phyloP scores from a whole-genome alignment of 2,888 invertebrate species.

The Acleris holmiana region DNA sequence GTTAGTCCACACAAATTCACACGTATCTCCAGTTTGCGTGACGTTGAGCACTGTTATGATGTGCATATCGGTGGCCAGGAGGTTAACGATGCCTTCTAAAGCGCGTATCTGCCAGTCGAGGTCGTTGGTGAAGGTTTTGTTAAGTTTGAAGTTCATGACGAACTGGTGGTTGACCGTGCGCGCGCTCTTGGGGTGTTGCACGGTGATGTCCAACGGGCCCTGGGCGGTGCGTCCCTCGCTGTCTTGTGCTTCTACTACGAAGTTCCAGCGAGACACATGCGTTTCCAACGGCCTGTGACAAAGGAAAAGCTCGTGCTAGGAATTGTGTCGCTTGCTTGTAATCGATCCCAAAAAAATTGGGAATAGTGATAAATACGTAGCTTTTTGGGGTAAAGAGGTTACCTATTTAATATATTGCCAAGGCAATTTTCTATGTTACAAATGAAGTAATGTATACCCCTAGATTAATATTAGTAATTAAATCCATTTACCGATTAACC shows the following conservation, averaged over 20 bases:
- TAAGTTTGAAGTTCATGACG: conserved; percentile 85
- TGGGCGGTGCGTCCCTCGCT: conserved; percentile 88
- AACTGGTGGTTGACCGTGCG: conserved; percentile 93
- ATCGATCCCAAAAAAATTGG: too few relatives aligned
- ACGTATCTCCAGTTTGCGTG: conserved; percentile 84
- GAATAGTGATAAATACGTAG: too few relatives aligned
- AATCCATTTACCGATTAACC: too few relatives aligned
- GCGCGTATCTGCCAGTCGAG: conserved; percentile 92
- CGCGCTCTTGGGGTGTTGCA: conserved; percentile 92
- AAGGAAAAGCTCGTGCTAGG: background rate
- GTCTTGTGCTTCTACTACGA: conserved; percentile 92
- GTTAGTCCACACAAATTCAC: conserved; percentile 93
- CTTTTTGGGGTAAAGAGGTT: too few relatives aligned
- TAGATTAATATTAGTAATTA: too few relatives aligned
- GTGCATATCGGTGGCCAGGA: conserved; percentile 85
- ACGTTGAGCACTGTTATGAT: conserved; percentile 89
- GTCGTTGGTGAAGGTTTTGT: conserved; percentile 82
- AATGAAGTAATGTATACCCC: too few relatives aligned
- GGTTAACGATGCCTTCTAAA: conserved; percentile 81
- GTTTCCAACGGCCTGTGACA: conserved; percentile 89
- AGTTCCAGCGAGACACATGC: conserved; percentile 92
- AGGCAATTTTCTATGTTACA: too few relatives aligned
- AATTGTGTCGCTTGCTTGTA: background rate
- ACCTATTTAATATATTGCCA: too few relatives aligned
- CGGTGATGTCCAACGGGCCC: conserved; percentile 90